A percentile compares a stretch with the other conserved stretches of the same genome.
Evolutionary conservation across 2,797 vertebrate genomes (phyloP).

Genomic region (Leuciscus waleckii): DNA sequence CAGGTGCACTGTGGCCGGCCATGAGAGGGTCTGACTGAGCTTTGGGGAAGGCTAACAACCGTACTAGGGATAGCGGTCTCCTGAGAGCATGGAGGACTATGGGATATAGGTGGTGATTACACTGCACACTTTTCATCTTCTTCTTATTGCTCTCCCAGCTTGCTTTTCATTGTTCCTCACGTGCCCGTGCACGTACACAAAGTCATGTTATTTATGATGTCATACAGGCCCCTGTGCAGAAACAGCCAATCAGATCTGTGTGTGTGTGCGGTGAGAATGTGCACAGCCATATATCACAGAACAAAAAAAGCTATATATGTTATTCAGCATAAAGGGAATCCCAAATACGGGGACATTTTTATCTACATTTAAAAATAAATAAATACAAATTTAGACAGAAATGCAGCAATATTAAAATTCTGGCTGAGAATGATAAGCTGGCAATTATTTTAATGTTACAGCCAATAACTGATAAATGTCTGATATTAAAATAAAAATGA

Average conservation of each 20-base stretch:
- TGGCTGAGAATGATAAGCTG: not conserved
- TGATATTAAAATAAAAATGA: not conserved
- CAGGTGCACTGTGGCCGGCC: constrained; percentile 45
- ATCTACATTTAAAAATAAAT: not conserved
- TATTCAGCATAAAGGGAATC: not conserved
- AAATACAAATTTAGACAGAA: not conserved
- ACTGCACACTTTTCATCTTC: constrained; percentile 6
- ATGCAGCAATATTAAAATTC: not conserved
- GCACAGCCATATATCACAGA: not conserved
- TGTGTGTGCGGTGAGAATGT: not conserved
- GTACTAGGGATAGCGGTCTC: not conserved
- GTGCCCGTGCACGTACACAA: constrained; percentile 10
- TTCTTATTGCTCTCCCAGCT: not conserved
- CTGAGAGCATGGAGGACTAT: not conserved
- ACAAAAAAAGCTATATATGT: not conserved
- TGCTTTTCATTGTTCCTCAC: constrained; percentile 16
- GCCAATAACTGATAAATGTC: too few relatives aligned
- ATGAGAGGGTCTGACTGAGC: constrained; percentile 16
- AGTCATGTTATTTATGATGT: constrained; percentile 8
- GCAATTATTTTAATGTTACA: not conserved
- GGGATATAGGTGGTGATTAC: constrained; percentile 6
- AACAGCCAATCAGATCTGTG: not conserved
- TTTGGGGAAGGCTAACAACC: constrained; percentile 25
- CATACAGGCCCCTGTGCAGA: constrained; percentile 8
- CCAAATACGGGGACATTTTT: not conserved